Conservation (phyloP, 2,113 vertebrate genomes). For the Melanocharis versteri region DNA sequence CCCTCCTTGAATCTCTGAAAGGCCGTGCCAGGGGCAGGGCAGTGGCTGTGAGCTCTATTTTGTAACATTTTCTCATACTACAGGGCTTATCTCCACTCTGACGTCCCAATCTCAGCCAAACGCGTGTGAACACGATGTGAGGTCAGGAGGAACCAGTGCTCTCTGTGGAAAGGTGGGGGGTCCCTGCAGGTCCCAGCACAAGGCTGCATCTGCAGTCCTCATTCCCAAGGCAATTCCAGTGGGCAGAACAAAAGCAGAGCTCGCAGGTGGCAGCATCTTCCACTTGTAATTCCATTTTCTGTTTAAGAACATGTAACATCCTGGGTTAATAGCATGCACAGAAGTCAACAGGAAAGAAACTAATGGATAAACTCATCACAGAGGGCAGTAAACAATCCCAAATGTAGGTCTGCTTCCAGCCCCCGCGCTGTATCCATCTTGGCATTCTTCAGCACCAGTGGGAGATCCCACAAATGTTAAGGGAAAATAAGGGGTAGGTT, state of each 20-base stretch:
- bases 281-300: constrained; percentile 8
- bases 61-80: background rate
- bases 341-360: constrained; percentile 60
- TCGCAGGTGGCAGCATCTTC: background rate
- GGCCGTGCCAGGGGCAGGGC: background rate
- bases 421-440: background rate
- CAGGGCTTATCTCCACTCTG: background rate
- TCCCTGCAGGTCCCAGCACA: fast-evolving
- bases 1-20: background rate
- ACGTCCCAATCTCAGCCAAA: background rate
- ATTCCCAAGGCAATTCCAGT: background rate
- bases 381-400: constrained; percentile 44
- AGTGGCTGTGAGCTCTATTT: background rate
- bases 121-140: background rate
- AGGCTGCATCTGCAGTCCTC: background rate
- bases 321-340: background rate
- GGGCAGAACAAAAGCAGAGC: background rate
- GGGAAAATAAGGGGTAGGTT: constrained; percentile 40
- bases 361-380: constrained; percentile 51
- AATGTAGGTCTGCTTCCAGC: constrained; percentile 29
- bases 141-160: background rate
- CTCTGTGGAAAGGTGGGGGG: background rate
- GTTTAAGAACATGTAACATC: background rate
- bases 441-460: constrained; percentile 52
- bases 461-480: constrained; percentile 64